phyloP scores from a whole-genome alignment of 2,888 invertebrate genomes.

The Agonopterix arenella region DNA sequence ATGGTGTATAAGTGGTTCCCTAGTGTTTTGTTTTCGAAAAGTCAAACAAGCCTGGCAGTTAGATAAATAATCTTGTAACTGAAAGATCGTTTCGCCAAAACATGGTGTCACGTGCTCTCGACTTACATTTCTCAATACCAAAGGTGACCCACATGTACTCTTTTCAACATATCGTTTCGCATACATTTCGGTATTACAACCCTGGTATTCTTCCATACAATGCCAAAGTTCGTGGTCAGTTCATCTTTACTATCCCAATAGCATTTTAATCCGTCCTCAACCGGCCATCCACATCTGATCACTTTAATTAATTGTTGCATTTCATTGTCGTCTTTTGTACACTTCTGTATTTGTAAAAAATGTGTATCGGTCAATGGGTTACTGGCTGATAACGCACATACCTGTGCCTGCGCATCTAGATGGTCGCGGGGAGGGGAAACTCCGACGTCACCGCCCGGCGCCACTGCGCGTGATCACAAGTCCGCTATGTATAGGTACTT shows the following conservation, averaged over 20 bases:
- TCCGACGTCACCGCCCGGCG: not conserved
- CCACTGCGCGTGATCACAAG: slow-evolving; percentile 12
- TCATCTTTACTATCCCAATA: slow-evolving; percentile 9
- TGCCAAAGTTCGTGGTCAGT: slow-evolving; percentile 5
- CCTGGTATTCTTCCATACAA: slow-evolving; percentile 12
- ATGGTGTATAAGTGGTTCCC: slow-evolving; percentile 4
- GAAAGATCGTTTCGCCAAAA: slow-evolving; percentile 14
- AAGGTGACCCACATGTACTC: slow-evolving; percentile 13
- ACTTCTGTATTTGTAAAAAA: slow-evolving; percentile 9
- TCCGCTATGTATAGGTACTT: slow-evolving; percentile 18
- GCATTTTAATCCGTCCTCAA: not conserved
- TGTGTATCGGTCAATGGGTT: slow-evolving; percentile 10
- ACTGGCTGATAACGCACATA: slow-evolving; percentile 2
- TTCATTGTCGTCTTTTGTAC: slow-evolving; percentile 6
- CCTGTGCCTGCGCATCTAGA: slow-evolving; percentile 6
- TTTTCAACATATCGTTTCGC: slow-evolving; percentile 11
- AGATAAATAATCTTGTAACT: slow-evolving; percentile 10
- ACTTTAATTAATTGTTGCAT: not conserved
- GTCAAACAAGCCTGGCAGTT: slow-evolving; percentile 13
- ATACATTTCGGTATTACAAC: slow-evolving; percentile 13
- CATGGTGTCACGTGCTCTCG: slow-evolving; percentile 12
- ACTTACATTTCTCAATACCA: slow-evolving; percentile 13
- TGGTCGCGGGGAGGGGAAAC: not conserved
- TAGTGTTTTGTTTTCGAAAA: not conserved
- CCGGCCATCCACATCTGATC: not conserved